Evolutionary conservation across 2,797 vertebrate species (phyloP).

Genomic region (Acipenser transmontanus): DNA sequence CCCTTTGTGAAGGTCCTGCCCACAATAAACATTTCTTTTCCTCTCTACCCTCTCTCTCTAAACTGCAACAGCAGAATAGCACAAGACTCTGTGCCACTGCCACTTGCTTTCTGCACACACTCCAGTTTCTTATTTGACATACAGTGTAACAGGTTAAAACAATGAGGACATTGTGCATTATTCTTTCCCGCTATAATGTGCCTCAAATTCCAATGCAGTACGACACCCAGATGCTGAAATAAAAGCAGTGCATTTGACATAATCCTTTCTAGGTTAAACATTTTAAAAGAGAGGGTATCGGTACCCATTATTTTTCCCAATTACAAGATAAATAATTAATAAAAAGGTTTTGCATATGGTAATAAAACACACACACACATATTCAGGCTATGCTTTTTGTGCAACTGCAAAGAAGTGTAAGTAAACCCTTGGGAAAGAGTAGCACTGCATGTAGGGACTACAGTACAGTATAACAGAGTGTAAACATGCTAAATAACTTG

Average conservation of each 20-base stretch:
- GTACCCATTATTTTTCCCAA: no score
- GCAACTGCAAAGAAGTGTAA: no score
- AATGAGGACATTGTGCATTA: not conserved
- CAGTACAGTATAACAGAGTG: no score
- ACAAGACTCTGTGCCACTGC: not conserved
- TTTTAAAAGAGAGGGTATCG: no score
- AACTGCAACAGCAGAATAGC: not conserved
- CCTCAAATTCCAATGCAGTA: not conserved
- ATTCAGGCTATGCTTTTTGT: no score
- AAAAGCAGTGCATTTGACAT: not conserved
- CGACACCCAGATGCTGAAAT: constrained; percentile 3
- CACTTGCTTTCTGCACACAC: not conserved
- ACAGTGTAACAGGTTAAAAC: constrained; percentile 2
- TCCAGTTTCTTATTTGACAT: not conserved
- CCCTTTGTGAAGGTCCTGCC: not conserved
- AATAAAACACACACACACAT: no score
- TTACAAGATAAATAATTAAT: no score
- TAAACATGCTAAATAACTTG: no score
- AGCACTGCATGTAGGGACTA: no score
- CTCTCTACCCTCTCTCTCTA: not conserved
- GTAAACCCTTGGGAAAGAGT: no score
- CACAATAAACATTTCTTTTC: not conserved
- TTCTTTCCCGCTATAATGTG: not conserved
- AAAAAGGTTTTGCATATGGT: no score
- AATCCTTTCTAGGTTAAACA: not conserved